A percentile compares a stretch with the other conserved stretches of the same genome.
Conservation (phyloP, 2,113 vertebrate species). For the Pongo pygmaeus region DNA sequence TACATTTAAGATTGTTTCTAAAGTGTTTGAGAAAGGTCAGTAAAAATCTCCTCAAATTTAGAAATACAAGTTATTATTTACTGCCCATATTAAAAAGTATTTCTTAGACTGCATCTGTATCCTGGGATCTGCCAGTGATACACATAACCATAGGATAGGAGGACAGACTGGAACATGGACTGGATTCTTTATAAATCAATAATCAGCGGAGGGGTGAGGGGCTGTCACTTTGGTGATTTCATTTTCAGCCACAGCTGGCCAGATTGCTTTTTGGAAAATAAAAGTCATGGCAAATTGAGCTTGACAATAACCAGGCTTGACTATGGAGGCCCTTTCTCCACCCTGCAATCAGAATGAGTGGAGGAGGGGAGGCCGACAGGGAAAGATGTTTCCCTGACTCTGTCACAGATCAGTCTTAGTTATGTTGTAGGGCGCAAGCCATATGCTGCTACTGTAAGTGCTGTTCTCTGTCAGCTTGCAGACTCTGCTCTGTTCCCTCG, state of each 20-base stretch:
- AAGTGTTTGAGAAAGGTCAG: neutral
- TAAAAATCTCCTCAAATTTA: neutral
- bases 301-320: constrained; percentile 73
- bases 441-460: neutral
- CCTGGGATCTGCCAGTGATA: neutral
- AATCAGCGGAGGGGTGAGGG: neutral
- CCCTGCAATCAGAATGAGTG: neutral
- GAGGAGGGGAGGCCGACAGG: constrained; percentile 16
- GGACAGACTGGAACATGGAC: neutral
- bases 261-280: constrained; percentile 76
- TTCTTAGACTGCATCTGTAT: neutral
- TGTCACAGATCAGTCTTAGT: constrained; percentile 31
- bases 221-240: constrained; percentile 69
- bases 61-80: neutral
- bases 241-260: constrained; percentile 76
- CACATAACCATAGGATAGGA: neutral
- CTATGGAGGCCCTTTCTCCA: neutral
- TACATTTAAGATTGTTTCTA: constrained; percentile 4
- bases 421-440: constrained; percentile 25
- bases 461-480: neutral
- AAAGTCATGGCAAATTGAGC: constrained; percentile 76
- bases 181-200: constrained; percentile 67
- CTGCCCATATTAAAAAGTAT: neutral
- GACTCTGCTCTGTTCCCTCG: neutral
- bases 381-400: neutral